Evolutionary conservation across 2,888 invertebrate species (phyloP).

Genomic region (Hipparchia semele): DNA sequence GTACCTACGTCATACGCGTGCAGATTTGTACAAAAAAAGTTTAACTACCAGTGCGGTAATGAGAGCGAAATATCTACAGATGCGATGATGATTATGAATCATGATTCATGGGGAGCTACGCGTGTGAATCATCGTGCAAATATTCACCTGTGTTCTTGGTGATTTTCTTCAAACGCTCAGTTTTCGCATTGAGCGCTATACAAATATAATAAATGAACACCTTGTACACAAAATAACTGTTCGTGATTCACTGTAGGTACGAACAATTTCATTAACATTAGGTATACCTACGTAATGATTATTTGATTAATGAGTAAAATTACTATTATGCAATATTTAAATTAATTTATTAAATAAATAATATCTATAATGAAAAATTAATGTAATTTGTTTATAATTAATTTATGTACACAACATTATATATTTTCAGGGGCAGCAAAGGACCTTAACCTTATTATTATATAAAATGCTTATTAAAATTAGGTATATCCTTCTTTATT

Average conservation of each 20-base stretch:
- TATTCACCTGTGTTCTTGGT: conserved; percentile 42
- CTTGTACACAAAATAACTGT: conserved; percentile 46
- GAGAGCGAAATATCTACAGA: conserved; percentile 35
- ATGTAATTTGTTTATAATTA: background rate
- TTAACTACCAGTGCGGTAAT: conserved; percentile 24
- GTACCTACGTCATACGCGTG: conserved; percentile 10
- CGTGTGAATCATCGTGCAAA: conserved; percentile 45
- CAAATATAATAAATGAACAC: conserved; percentile 19
- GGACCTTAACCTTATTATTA: background rate
- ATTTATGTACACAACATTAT: too few relatives aligned
- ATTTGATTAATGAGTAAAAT: conserved; percentile 21
- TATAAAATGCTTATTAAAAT: too few relatives aligned
- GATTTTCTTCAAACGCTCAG: conserved; percentile 28
- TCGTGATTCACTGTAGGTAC: conserved; percentile 30
- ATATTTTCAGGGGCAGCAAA: too few relatives aligned
- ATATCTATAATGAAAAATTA: background rate
- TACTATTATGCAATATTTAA: conserved; percentile 5
- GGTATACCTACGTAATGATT: background rate
- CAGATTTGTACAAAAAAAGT: conserved; percentile 24
- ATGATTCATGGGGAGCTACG: conserved; percentile 42
- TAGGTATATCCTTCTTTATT: too few relatives aligned
- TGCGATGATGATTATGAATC: conserved; percentile 33
- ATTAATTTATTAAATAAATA: background rate
- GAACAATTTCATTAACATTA: conserved; percentile 8
- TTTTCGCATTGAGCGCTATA: conserved; percentile 22